Conservation (phyloP, 2,113 vertebrate species). For the Dromas ardeola region DNA sequence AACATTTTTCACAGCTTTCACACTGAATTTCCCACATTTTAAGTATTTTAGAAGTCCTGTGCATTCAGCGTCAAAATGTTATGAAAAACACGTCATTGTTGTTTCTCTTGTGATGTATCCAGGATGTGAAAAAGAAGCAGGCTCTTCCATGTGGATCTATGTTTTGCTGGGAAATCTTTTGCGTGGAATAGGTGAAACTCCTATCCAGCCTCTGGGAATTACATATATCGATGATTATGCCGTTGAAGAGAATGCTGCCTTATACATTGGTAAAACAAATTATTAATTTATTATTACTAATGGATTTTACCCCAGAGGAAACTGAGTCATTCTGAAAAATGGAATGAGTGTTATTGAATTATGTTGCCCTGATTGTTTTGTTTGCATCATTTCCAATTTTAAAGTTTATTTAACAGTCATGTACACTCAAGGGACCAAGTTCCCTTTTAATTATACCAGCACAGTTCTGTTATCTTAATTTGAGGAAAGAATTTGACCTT, state of each 20-base stretch:
- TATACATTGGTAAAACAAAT: constrained; percentile 87
- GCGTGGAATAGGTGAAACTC: constrained; percentile 93
- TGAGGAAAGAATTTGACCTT: constrained; percentile 51
- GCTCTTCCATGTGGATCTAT: constrained; percentile 89
- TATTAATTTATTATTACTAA: not conserved
- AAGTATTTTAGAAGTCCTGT: not conserved
- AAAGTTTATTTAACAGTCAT: constrained; percentile 23
- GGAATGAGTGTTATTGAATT: not conserved
- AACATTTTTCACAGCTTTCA: not conserved
- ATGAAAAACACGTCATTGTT: not conserved
- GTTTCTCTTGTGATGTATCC: not conserved
- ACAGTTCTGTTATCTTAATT: constrained; percentile 24
- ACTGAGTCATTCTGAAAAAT: not conserved
- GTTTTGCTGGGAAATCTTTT: constrained; percentile 93
- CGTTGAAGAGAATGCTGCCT: constrained; percentile 85
- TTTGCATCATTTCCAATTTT: constrained; percentile 34
- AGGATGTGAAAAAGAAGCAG: constrained; percentile 86
- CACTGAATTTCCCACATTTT: not conserved
- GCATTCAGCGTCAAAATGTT: not conserved
- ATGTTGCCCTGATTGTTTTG: not conserved
- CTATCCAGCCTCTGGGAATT: constrained; percentile 91
- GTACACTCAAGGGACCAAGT: not conserved
- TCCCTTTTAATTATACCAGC: not conserved
- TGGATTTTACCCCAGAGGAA: not conserved
- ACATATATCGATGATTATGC: constrained; percentile 94